These are phyloP conservation scores for Tokudaia muenninki DNA, from an alignment of 2,797 vertebrate species.

Conservation along the genomic window DNA sequence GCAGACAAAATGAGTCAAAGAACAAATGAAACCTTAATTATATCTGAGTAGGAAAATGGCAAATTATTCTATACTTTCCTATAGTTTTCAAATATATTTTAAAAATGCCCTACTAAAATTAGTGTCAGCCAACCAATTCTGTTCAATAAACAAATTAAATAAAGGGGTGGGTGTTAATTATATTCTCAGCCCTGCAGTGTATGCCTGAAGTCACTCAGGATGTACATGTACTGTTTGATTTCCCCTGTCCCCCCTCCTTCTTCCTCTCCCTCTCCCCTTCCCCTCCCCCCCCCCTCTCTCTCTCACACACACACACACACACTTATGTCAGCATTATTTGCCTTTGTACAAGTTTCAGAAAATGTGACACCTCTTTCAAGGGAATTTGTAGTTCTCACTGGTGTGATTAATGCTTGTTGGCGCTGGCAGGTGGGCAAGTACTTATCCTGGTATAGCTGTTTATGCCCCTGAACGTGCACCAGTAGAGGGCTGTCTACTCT, in stretches of 20 bases:
- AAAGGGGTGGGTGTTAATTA: conserved; percentile 55
- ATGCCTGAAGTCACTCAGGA: neutral
- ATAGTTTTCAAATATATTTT: conserved; percentile 53
- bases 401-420: conserved; percentile 40
- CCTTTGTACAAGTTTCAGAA: conserved; percentile 52
- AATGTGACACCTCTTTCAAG: conserved; percentile 63
- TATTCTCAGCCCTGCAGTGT: neutral
- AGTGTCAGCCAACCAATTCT: neutral
- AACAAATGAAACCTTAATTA: conserved; percentile 16
- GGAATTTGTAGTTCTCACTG: conserved; percentile 59
- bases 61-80: conserved; percentile 47
- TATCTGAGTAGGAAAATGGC: conserved; percentile 28
- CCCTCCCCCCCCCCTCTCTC: neutral
- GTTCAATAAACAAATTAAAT: conserved; percentile 38
- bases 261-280: neutral
- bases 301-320: neutral
- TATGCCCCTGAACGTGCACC: conserved; percentile 71
- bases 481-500: conserved; percentile 81
- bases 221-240: neutral
- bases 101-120: conserved; percentile 35
- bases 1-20: conserved; percentile 52
- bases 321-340: conserved; percentile 18
- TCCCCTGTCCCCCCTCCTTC: neutral
- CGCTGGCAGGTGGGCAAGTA: conserved; percentile 46
- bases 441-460: conserved; percentile 27